phyloP scores from a whole-genome alignment of 2,797 vertebrate genomes.

The Syngnathus rostellatus region DNA sequence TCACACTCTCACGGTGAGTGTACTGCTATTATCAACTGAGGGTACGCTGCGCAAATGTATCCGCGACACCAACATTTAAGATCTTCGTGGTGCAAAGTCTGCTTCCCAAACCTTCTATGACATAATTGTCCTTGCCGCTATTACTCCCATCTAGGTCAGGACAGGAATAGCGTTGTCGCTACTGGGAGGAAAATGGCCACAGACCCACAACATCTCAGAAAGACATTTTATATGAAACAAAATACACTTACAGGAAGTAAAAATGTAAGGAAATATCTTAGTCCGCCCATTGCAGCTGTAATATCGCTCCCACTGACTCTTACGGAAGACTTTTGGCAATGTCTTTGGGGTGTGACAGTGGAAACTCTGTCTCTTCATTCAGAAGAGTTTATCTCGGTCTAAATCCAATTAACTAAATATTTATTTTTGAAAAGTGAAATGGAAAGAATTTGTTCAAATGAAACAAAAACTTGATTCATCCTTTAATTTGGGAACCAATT shows the following conservation, averaged over 20 bases:
- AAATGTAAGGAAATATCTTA: background rate
- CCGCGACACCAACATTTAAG: conserved; percentile 32
- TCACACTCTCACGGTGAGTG: background rate
- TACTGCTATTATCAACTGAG: background rate
- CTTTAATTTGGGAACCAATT: too few species aligned
- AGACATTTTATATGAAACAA: background rate
- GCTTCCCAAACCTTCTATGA: conserved; percentile 37
- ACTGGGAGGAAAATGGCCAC: background rate
- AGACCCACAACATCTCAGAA: background rate
- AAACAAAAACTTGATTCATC: too few species aligned
- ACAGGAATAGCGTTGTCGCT: conserved; percentile 20
- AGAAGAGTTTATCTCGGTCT: too few species aligned
- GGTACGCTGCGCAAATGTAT: background rate
- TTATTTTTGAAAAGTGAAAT: too few species aligned
- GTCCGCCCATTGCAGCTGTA: background rate
- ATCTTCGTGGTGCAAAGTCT: conserved; percentile 38
- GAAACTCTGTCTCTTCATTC: too few species aligned
- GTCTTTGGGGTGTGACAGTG: too few species aligned
- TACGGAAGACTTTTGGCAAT: too few species aligned
- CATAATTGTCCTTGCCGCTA: conserved; percentile 41
- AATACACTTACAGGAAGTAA: background rate
- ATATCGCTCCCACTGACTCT: too few species aligned
- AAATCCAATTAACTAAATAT: too few species aligned
- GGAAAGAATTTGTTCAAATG: too few species aligned
- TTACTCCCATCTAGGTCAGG: conserved; percentile 27